Percentiles rank a stretch among this genome's conserved stretches.
Conservation (phyloP, 2,797 vertebrate species). For the Spinibarbus caldwelli region DNA sequence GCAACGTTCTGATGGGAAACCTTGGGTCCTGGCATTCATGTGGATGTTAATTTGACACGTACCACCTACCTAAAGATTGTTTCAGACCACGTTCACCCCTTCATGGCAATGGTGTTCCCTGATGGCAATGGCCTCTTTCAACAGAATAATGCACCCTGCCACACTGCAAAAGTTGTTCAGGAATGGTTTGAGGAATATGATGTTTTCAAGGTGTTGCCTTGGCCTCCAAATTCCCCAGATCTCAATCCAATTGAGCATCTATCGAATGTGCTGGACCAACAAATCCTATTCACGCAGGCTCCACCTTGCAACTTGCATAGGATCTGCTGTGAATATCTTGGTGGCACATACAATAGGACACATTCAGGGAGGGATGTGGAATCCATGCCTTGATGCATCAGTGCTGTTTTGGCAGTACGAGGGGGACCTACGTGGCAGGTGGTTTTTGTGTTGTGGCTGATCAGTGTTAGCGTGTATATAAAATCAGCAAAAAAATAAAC, state of each 20-base stretch:
- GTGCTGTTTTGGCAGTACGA: too few relatives aligned
- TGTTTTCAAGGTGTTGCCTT: neutral
- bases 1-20: neutral
- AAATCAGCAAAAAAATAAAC: neutral
- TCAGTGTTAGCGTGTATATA: too few relatives aligned
- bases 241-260: neutral
- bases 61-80: neutral
- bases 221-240: neutral
- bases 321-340: neutral
- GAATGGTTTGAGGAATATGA: neutral
- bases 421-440: neutral
- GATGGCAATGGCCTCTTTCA: neutral
- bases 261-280: neutral
- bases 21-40: neutral
- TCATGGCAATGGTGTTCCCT: neutral
- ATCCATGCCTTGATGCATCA: too few relatives aligned
- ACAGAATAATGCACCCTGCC: neutral
- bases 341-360: neutral
- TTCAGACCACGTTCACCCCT: neutral
- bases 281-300: neutral
- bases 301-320: neutral
- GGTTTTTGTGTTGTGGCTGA: neutral
- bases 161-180: neutral
- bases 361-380: neutral
- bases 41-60: neutral